Evolutionary conservation across 2,797 vertebrate genomes (phyloP).

Genomic region (Aphelocoma californica): DNA sequence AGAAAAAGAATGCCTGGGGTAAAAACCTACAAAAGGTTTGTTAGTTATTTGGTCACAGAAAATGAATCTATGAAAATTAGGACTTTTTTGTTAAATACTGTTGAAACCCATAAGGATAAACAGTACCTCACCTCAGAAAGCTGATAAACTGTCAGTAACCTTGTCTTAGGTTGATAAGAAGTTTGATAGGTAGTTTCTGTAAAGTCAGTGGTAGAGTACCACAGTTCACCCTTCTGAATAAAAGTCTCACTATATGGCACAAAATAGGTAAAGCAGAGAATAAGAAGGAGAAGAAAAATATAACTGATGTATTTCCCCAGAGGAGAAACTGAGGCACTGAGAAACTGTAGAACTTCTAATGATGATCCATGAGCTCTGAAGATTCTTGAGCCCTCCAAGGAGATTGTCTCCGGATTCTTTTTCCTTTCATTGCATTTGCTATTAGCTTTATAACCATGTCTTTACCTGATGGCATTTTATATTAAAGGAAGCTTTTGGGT

Average conservation of each 20-base stretch:
- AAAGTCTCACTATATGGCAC: accelerated
- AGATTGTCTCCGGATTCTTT: not conserved
- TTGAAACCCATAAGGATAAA: not conserved
- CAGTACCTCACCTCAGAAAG: not conserved
- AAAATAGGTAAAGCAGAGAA: not conserved
- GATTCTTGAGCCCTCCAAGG: not conserved
- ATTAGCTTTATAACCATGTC: constrained; percentile 17
- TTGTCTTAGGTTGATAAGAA: not conserved
- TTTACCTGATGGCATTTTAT: constrained; percentile 42
- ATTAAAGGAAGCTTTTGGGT: constrained; percentile 54
- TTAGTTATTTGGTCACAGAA: not conserved
- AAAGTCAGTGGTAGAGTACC: not conserved
- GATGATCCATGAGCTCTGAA: not conserved
- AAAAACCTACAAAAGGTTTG: not conserved
- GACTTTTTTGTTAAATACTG: not conserved
- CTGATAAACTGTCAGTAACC: not conserved
- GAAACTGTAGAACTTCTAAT: not conserved
- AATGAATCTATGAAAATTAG: not conserved
- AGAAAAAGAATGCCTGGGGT: not conserved
- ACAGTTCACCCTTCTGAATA: not conserved
- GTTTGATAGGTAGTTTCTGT: not conserved
- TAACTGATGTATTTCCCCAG: not conserved
- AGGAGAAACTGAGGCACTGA: not conserved
- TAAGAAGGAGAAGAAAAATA: not conserved
- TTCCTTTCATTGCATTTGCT: not conserved